Evolutionary conservation across 2,113 vertebrate species (phyloP).

Genomic region (Hemicordylus capensis): DNA sequence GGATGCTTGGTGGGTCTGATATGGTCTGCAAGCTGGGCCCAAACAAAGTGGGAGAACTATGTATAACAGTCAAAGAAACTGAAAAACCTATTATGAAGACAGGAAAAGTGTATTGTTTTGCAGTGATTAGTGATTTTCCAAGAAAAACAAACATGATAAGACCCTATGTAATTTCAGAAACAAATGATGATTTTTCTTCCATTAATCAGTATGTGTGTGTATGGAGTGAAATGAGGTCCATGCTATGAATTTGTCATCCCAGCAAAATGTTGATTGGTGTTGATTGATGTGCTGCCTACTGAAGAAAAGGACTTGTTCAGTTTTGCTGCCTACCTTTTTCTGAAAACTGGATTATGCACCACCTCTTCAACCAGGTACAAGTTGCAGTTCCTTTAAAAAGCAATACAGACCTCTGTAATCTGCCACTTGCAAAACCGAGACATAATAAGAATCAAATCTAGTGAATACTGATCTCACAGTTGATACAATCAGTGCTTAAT

Average conservation of each 20-base stretch:
- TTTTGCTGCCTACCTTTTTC: background rate
- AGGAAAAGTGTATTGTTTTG: background rate
- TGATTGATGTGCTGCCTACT: background rate
- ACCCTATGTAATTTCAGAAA: background rate
- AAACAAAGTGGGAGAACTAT: background rate
- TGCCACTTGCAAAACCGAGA: background rate
- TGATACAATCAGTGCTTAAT: background rate
- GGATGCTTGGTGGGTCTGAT: background rate
- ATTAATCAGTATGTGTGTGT: background rate
- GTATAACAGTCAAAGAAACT: background rate
- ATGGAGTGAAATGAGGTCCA: background rate
- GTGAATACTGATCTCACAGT: background rate
- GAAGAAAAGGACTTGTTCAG: background rate
- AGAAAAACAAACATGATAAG: background rate
- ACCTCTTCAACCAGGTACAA: background rate
- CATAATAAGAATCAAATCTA: background rate
- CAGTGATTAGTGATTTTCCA: background rate
- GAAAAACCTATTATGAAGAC: background rate
- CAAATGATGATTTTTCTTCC: background rate
- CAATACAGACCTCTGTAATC: background rate
- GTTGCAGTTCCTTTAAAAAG: background rate
- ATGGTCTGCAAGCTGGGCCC: background rate
- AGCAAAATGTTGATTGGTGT: background rate
- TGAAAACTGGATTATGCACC: background rate
- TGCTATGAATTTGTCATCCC: background rate